Conservation (phyloP, 1,140 invertebrate genomes). For the Battus philenor region DNA sequence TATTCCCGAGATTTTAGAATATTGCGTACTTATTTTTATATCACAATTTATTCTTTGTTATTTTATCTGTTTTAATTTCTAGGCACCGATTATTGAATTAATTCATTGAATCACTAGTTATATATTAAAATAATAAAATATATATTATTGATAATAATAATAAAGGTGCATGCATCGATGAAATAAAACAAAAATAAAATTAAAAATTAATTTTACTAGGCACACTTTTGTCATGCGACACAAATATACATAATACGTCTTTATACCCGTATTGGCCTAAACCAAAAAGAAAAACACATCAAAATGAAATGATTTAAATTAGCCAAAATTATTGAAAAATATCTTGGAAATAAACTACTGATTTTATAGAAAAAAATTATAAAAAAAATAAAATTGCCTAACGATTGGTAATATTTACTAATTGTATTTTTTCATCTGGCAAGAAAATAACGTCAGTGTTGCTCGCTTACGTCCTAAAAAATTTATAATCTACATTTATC, state of each 20-base stretch:
- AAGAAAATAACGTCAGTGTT: constrained; percentile 6
- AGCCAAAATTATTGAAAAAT: no score
- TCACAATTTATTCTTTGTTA: constrained; percentile 10
- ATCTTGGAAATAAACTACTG: no score
- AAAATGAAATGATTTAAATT: not conserved
- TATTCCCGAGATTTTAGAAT: constrained; percentile 4
- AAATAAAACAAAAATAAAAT: constrained; percentile 32
- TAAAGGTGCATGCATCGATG: not conserved
- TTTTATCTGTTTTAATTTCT: not conserved
- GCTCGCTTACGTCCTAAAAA: not conserved
- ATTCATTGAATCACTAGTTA: no score
- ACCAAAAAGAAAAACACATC: not conserved
- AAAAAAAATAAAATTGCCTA: no score
- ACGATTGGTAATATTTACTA: no score
- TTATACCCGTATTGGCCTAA: constrained; percentile 35
- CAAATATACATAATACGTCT: constrained; percentile 43
- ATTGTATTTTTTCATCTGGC: constrained; percentile 6
- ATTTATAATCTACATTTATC: constrained; percentile 4
- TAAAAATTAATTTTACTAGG: constrained; percentile 48
- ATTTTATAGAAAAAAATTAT: no score
- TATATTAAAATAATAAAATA: no score
- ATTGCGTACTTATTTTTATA: constrained; percentile 9
- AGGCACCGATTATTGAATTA: constrained; percentile 2
- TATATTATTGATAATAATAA: no score
- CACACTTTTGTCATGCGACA: constrained; percentile 25